A percentile compares a stretch with the other conserved stretches of the same genome.
Conservation (phyloP, 2,113 vertebrate species). For the Lepus timidus region DNA sequence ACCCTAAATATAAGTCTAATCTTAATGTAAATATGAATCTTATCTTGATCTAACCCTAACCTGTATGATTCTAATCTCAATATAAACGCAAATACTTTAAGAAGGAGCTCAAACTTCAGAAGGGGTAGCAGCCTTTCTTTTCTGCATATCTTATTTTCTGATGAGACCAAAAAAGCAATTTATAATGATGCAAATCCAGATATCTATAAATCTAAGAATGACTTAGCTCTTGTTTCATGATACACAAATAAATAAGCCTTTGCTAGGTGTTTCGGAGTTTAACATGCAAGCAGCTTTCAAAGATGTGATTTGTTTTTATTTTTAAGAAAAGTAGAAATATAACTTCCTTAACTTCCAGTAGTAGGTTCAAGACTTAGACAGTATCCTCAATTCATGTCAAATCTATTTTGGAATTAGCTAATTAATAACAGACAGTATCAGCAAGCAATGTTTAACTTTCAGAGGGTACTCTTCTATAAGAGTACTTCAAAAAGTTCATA, state of each 20-base stretch:
- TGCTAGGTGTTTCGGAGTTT: constrained; percentile 4
- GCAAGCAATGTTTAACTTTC: neutral
- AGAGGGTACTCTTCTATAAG: neutral
- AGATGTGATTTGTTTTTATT: constrained; percentile 45
- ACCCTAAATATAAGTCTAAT: constrained; percentile 39
- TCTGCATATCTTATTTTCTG: neutral
- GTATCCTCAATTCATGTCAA: constrained; percentile 31
- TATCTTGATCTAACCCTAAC: constrained; percentile 7
- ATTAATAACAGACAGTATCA: constrained; percentile 51
- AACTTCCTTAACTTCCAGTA: neutral
- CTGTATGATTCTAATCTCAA: neutral
- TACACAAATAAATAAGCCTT: neutral
- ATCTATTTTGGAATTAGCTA: constrained; percentile 55
- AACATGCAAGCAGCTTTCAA: constrained; percentile 27
- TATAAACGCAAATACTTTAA: constrained; percentile 47
- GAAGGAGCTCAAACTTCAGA: neutral
- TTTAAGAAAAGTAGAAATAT: constrained; percentile 62
- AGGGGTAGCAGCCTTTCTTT: neutral
- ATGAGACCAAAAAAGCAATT: constrained; percentile 21
- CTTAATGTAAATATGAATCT: neutral
- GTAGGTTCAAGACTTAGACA: constrained; percentile 37
- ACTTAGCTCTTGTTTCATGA: neutral
- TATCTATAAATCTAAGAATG: constrained; percentile 19
- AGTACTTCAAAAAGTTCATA: too few relatives aligned
- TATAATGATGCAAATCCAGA: neutral